Conservation (phyloP, 2,113 vertebrate genomes). For the Danio rerio region GRCz12tu NC_133192.1:21151001-21151500, state of each 20-base stretch:
- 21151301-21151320: conserved; percentile 44
- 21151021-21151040: conserved; percentile 6
- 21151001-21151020: neutral
- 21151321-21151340: neutral
- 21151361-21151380: conserved; percentile 4
- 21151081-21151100: neutral
- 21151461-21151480: too few species aligned
- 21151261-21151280: neutral
- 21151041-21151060: too few species aligned
- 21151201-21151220: conserved; percentile 33
- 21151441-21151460: too few species aligned
- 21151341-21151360: conserved; percentile 1
- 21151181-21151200: conserved; percentile 19
- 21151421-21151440: too few species aligned
- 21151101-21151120: conserved; percentile 1
- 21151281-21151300: conserved; percentile 20
- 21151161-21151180: conserved; percentile 16
- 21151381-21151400: neutral
- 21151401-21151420: neutral
- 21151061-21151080: too few species aligned
- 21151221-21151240: conserved; percentile 40
- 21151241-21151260: conserved; percentile 11
- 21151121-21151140: too few species aligned
- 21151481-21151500: too few species aligned
- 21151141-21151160: conserved; percentile 36